phyloP scores from a whole-genome alignment of 2,888 invertebrate genomes.

The Synanthedon myopaeformis region DNA sequence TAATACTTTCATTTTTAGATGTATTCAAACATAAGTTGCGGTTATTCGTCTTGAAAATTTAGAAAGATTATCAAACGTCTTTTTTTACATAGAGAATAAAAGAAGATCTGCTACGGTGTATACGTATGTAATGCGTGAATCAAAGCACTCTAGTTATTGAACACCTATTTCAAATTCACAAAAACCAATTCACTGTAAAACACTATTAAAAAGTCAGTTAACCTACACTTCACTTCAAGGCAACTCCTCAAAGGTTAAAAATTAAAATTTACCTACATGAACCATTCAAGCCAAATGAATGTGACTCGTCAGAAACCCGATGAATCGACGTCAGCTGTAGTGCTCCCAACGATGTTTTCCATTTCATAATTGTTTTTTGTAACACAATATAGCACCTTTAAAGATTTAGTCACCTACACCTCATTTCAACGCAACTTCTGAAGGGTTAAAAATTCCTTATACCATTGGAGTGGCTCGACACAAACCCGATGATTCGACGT shows the following conservation, averaged over 20 bases:
- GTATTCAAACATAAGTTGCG: slow-evolving; percentile 36
- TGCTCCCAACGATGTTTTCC: not conserved
- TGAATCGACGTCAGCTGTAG: not conserved
- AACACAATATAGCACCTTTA: not conserved
- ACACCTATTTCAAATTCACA: no score
- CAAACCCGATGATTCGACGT: not conserved
- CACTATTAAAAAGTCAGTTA: not conserved
- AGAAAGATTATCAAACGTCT: slow-evolving; percentile 8
- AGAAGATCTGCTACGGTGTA: not conserved
- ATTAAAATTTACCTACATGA: not conserved
- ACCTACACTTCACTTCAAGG: not conserved
- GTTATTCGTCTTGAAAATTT: slow-evolving; percentile 35
- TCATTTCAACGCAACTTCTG: not conserved
- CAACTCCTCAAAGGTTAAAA: not conserved
- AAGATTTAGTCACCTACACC: not conserved
- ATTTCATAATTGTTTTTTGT: not conserved
- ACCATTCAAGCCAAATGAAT: no score
- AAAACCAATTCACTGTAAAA: no score
- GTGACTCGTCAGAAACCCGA: no score
- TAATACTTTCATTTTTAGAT: slow-evolving; percentile 33
- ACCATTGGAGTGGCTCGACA: no score
- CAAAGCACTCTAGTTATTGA: not conserved
- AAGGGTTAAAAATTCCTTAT: not conserved
- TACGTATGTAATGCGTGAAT: not conserved
- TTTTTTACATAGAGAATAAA: not conserved